phyloP scores from a whole-genome alignment of 2,797 vertebrate species.

The Acipenser transmontanus region DNA sequence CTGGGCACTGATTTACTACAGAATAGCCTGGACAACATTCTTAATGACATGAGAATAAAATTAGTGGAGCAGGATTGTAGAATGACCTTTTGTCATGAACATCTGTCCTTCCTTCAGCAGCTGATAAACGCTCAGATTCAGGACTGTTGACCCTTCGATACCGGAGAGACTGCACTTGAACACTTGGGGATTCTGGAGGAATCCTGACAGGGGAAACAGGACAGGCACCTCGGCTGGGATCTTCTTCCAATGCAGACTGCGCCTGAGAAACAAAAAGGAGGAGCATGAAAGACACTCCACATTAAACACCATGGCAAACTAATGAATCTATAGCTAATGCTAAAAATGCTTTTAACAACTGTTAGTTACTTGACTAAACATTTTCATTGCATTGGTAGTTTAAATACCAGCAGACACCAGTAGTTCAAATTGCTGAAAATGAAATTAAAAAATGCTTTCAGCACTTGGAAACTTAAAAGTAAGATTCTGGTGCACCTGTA shows the following conservation, averaged over 20 bases:
- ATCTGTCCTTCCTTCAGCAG: slow-evolving; percentile 75
- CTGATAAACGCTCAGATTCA: slow-evolving; percentile 85
- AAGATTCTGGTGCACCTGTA: too few species aligned
- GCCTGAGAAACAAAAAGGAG: slow-evolving; percentile 42
- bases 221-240: slow-evolving; percentile 68
- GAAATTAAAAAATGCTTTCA: too few species aligned
- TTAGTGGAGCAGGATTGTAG: background rate
- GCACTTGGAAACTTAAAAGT: too few species aligned
- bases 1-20: too few species aligned
- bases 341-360: too few species aligned
- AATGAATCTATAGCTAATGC: too few species aligned
- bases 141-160: slow-evolving; percentile 88
- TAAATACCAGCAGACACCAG: too few species aligned
- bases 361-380: too few species aligned
- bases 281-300: background rate
- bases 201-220: slow-evolving; percentile 75
- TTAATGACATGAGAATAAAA: background rate
- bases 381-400: too few species aligned
- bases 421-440: too few species aligned
- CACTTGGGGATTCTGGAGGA: slow-evolving; percentile 76
- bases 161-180: slow-evolving; percentile 76
- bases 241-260: slow-evolving; percentile 79
- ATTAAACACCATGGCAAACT: too few species aligned
- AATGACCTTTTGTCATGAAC: slow-evolving; percentile 77
- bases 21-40: too few species aligned